Evolutionary conservation across 2,797 vertebrate genomes (phyloP), one percentile per base, ranked within the genome.

Genomic region (Pampus argenteus): DNA sequence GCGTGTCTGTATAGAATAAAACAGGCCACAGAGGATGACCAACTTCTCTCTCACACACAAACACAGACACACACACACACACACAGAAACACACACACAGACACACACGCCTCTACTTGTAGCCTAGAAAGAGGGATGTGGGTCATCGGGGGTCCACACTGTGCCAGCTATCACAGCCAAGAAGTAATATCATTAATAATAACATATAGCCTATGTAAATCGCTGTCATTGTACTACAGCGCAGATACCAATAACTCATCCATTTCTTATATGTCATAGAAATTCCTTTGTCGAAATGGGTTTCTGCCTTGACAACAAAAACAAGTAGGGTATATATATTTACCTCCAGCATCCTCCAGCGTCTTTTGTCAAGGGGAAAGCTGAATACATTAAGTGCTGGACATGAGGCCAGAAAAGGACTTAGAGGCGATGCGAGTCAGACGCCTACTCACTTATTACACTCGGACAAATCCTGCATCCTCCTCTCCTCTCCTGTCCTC

Each of bases 391-490:
- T 83, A 88, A 86, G 89, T 87, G 75, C 71, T 75, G 87, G 81
- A 90, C 79, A 63, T 10, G 76, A 85, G 81, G 87, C 81, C 88
- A 86, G 81, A 81, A 77, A 38, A 83, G 88, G 84, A 86, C 86
- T 86, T 58, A 73, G 68, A 84, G 74, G 66, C 67, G 64, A 59
- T 57, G 71, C 82, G 83, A 82, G 78, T 89, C 84, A 86, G 83
- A 90, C 89, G 85, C 92, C 92, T 86, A 89, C 91, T 89, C 89
- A 82, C 82, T 88, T 79, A 87, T 83, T 88, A 86, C 86, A 78
- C 74, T 78, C 60, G 74, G 79, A 68, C 71, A 79, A 81, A 85
- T 87, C 77, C 74, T 78, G 69, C 22, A 66, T 80, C 76, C 79
- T 81, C 78, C 59, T 76, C 78, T 79, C 61, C 60, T 80, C 66